Evolutionary conservation across 1,140 invertebrate species (phyloP), one percentile per base, ranked within the genome.

Genomic region (Drosophila triauraria): DNA sequence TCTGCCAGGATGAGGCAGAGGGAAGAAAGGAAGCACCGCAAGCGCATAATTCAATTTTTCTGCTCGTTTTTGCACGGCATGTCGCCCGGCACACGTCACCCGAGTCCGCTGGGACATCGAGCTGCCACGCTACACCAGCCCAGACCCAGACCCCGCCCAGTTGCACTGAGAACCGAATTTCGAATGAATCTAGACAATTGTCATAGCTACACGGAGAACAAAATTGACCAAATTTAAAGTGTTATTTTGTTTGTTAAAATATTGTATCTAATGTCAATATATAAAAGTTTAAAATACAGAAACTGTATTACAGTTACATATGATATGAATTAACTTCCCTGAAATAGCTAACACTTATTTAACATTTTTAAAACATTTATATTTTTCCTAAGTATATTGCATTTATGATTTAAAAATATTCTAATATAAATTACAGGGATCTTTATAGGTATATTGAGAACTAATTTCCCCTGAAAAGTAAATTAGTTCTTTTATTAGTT

Each of bases 21-120:
- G 48, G 65, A 42, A 9, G 9, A 44, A 43, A 56, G 46, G 84
- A 88, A 88, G 85, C 85, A 85, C 86, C 86, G 84, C 91, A 86
- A 87, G 91, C 80, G 86, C 83, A 91, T 92, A 92, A 92, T 92
- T 92, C 91, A 92, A 92, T 92, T 92, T 92, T 92, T 92, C 83
- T 92, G 84, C 86, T 92, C 87, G 87, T 91, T 92, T 77, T 92
- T 92, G 79, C 91, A 82, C 82, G 71, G 79, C 91, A 82, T 79
- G 71, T 75, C 87, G 86, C 76, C 72, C 75, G 62, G 51, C 65
- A 84, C 84, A 86, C 82, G 87, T 35, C 87, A 81, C 56, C 80
- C 75, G 74, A 77, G 32, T 92, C 91, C 91, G 12, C 54, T 80
- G 91, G 91, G 91, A 92, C 70, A 70, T 67, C 40, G 23, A 57